Conservation (phyloP, 2,797 vertebrate species). For the Pampus argenteus region DNA sequence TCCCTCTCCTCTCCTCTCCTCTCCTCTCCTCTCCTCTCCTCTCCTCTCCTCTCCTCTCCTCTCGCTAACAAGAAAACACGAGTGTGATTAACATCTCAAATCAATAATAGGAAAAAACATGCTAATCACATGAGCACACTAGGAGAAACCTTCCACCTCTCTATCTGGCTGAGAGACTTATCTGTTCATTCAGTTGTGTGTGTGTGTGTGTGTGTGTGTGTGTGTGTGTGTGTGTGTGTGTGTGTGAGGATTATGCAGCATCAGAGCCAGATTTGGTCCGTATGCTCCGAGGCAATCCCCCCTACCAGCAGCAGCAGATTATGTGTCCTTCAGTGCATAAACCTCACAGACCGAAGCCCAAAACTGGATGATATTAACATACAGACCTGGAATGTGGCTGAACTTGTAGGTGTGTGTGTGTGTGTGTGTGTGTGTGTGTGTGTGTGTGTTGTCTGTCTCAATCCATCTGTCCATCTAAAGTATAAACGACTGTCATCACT, state of each 20-base stretch:
- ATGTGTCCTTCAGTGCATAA: slow-evolving; percentile 56
- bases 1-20: too few species aligned
- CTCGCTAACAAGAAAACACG: background rate
- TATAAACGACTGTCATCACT: slow-evolving; percentile 25
- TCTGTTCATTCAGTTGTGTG: slow-evolving; percentile 19
- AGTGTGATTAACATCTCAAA: slow-evolving; percentile 31
- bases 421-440: slow-evolving; percentile 14
- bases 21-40: background rate
- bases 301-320: slow-evolving; percentile 63
- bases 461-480: slow-evolving; percentile 35
- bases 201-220: slow-evolving; percentile 25
- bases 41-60: background rate
- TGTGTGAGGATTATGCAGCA: slow-evolving; percentile 63
- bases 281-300: slow-evolving; percentile 61
- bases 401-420: slow-evolving; percentile 12
- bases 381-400: slow-evolving; percentile 7
- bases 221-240: slow-evolving; percentile 42
- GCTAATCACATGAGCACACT: slow-evolving; percentile 43
- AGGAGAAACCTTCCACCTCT: slow-evolving; percentile 35
- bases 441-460: slow-evolving; percentile 8
- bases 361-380: slow-evolving; percentile 43
- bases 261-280: slow-evolving; percentile 74
- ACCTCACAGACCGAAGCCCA: slow-evolving; percentile 38
- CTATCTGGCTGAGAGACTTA: slow-evolving; percentile 24
- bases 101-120: background rate